These are phyloP conservation scores for Hormaphis cornu DNA, from an alignment of 1,140 invertebrate species.

Conservation along the genomic window DNA sequence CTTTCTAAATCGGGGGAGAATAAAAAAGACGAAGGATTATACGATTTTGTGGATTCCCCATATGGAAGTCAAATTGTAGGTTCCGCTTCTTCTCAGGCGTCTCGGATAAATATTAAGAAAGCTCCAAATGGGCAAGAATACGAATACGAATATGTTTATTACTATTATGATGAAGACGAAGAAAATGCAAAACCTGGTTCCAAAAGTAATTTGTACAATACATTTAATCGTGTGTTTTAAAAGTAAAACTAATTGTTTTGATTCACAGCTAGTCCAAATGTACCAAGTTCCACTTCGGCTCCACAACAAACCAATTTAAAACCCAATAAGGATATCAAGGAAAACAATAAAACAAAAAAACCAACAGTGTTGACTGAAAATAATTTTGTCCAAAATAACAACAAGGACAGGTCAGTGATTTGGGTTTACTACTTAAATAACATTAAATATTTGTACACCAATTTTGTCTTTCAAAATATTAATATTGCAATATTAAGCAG, in stretches of 20 bases:
- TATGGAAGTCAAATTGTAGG: constrained; percentile 38
- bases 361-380: constrained; percentile 3
- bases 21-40: constrained; percentile 36
- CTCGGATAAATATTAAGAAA: constrained; percentile 70
- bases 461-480: no score
- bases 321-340: constrained; percentile 1
- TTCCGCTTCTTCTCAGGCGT: constrained; percentile 41
- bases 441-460: no score
- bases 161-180: constrained; percentile 77
- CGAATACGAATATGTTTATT: constrained; percentile 84
- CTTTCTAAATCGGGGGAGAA: background rate
- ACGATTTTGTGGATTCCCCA: constrained; percentile 39
- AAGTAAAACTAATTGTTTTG: background rate
- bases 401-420: background rate
- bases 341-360: constrained; percentile 4
- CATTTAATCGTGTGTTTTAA: background rate
- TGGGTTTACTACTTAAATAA: background rate
- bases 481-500: no score
- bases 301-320: background rate
- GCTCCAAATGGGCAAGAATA: constrained; percentile 83
- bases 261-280: background rate
- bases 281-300: background rate
- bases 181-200: constrained; percentile 40
- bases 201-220: background rate
- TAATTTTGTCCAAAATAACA: constrained; percentile 7